Evolutionary conservation across 2,888 invertebrate species (phyloP).

Genomic region (Eretmocerus hayati): DNA sequence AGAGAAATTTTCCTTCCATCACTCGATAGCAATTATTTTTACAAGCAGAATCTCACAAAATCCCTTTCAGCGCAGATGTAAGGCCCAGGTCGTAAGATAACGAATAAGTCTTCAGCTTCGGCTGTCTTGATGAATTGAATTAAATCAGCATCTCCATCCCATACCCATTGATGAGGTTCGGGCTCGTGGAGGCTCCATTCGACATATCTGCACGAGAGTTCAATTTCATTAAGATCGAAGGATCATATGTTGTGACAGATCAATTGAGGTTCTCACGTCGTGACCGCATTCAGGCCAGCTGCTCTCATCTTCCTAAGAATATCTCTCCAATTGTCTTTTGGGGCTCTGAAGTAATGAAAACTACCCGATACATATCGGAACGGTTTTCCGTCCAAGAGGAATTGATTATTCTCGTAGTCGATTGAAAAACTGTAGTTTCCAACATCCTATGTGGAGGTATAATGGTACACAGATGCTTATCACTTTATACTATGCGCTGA

Average conservation of each 20-base stretch:
- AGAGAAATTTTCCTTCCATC: no score
- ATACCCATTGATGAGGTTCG: conserved; percentile 49
- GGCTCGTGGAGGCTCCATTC: conserved; percentile 89
- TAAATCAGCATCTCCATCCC: conserved; percentile 60
- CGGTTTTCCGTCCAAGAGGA: conserved; percentile 65
- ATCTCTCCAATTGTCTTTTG: conserved; percentile 72
- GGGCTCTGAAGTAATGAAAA: conserved; percentile 83
- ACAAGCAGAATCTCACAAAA: conserved; percentile 46
- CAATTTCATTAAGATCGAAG: not conserved
- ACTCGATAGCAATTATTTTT: no score
- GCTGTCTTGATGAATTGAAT: conserved; percentile 59
- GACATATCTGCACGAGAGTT: conserved; percentile 55
- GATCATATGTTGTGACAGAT: no score
- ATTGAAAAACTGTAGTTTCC: conserved; percentile 45
- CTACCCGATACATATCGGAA: conserved; percentile 70
- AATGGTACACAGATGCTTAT: no score
- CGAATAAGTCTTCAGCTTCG: conserved; percentile 67
- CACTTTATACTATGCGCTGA: no score
- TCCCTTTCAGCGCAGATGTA: conserved; percentile 92
- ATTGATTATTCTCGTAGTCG: conserved; percentile 56
- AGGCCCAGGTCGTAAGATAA: conserved; percentile 79
- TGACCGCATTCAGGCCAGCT: conserved; percentile 82
- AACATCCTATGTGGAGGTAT: no score
- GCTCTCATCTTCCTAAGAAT: conserved; percentile 69
- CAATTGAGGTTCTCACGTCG: conserved; percentile 72